Evolutionary conservation across 2,113 vertebrate species (phyloP).

Genomic region (Clarias macrocephalus): DNA sequence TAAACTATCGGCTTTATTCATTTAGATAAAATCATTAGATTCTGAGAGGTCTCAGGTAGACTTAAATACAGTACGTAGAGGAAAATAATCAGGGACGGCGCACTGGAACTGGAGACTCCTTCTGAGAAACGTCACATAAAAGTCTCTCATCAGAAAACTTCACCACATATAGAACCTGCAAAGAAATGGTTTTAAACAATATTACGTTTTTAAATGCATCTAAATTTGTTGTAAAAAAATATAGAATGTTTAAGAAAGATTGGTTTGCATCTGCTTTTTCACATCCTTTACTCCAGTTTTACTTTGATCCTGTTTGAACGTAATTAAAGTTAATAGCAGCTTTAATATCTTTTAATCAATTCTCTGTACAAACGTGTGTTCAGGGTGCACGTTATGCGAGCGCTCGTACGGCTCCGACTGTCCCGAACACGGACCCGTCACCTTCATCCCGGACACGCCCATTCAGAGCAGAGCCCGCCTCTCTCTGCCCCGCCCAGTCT

Average conservation of each 20-base stretch:
- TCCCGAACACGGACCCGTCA: slow-evolving; percentile 92
- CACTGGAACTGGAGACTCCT: background rate
- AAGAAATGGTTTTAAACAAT: too few species aligned
- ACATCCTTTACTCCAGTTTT: background rate
- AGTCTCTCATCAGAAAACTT: too few species aligned
- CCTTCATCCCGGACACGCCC: slow-evolving; percentile 89
- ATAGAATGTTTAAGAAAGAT: too few species aligned
- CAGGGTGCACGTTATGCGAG: slow-evolving; percentile 97
- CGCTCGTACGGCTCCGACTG: slow-evolving; percentile 93
- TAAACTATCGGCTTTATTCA: background rate
- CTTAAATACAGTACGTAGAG: background rate
- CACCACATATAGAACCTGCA: too few species aligned
- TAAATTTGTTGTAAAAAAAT: too few species aligned
- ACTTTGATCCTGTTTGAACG: background rate
- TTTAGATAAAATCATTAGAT: background rate
- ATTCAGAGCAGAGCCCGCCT: slow-evolving; percentile 93
- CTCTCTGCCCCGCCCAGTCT: slow-evolving; percentile 89
- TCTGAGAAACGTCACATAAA: background rate
- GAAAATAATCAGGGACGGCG: background rate
- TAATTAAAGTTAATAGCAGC: too few species aligned
- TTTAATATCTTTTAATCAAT: background rate
- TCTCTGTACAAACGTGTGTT: background rate
- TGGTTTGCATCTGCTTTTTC: background rate
- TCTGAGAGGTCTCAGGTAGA: background rate
- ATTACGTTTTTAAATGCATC: too few species aligned